These are phyloP conservation scores for Heteromormyrus szaboi DNA, from an alignment of 2,797 vertebrate species.

Conservation along the genomic window DNA sequence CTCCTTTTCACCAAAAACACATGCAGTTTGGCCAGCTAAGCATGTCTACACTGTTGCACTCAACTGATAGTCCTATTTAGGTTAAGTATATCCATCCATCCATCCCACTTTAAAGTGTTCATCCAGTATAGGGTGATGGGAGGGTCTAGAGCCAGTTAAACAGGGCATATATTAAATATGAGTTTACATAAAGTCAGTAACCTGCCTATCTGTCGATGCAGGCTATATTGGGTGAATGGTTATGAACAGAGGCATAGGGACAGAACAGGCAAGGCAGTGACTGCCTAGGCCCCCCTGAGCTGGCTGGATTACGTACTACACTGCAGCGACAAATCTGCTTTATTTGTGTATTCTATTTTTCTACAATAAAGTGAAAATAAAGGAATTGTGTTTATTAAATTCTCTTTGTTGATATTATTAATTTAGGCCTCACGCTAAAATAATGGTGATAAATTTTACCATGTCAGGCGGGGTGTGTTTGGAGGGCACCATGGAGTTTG, in stretches of 20 bases:
- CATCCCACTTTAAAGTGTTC: neutral
- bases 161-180: neutral
- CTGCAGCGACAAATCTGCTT: neutral
- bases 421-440: neutral
- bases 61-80: neutral
- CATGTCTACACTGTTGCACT: neutral
- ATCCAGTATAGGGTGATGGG: neutral
- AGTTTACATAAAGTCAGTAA: neutral
- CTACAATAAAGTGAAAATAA: neutral
- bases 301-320: neutral
- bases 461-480: neutral
- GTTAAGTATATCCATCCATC: neutral
- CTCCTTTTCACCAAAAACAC: neutral
- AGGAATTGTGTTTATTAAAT: neutral
- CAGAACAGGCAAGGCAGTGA: neutral
- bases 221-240: neutral
- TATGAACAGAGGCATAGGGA: neutral
- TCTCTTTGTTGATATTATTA: neutral
- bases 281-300: neutral
- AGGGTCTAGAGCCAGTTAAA: neutral
- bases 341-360: neutral
- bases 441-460: neutral
- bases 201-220: neutral
- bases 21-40: neutral
- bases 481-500: neutral